These are phyloP conservation scores for Heliangelus exortis DNA, from an alignment of 2,797 vertebrate genomes.

Conservation along the genomic window DNA sequence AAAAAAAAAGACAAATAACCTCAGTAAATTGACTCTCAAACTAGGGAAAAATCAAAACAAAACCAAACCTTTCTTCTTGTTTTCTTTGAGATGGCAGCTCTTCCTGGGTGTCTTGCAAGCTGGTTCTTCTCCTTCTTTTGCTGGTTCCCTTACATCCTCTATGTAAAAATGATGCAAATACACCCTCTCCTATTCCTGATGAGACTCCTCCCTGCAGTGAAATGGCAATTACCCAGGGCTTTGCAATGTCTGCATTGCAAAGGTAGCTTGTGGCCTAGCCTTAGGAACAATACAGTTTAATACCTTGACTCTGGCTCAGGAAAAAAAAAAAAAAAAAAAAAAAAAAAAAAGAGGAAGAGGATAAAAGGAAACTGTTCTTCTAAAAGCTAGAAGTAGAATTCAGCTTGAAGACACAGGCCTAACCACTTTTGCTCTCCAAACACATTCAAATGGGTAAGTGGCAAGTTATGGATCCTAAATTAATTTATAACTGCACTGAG, in stretches of 20 bases:
- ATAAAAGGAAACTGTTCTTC: slow-evolving; percentile 22
- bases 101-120: slow-evolving; percentile 30
- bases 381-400: slow-evolving; percentile 5
- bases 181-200: not conserved
- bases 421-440: slow-evolving; percentile 6
- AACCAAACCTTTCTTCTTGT: not conserved
- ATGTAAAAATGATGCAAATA: slow-evolving; percentile 62
- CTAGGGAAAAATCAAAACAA: not conserved
- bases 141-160: not conserved
- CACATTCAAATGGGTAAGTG: not conserved
- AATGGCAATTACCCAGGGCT: slow-evolving; percentile 47
- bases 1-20: not conserved
- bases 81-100: not conserved
- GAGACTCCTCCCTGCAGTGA: slow-evolving; percentile 40
- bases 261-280: slow-evolving; percentile 44
- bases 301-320: slow-evolving; percentile 37
- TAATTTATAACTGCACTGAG: not conserved
- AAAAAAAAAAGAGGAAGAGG: not conserved
- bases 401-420: slow-evolving; percentile 4
- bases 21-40: not conserved
- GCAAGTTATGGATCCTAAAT: not conserved
- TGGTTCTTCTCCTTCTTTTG: slow-evolving; percentile 47
- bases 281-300: slow-evolving; percentile 20
- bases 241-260: slow-evolving; percentile 60
- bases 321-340: slow-evolving; percentile 21